Base-by-base conservation (phyloP, 2,888 invertebrate genomes). In the Eledona agricola region DNA sequence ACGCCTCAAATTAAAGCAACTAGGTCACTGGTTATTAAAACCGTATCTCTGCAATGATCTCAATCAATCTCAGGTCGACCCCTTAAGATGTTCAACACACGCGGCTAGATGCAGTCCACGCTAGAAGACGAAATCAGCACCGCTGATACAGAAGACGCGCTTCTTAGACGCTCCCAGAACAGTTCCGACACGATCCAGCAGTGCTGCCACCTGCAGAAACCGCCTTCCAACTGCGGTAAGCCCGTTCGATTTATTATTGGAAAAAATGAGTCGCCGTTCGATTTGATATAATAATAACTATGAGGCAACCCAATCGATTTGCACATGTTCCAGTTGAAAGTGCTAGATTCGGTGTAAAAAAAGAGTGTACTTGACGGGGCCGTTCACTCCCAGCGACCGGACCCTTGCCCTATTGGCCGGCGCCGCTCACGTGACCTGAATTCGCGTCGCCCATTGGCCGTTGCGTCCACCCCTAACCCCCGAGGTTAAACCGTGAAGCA, bases 101-200 rank as follows among this genome's bases (percentile, higher is more conserved):
- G 35, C 25, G 12, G 20, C 26, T 34, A 26, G 31, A 50, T 15
- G 32, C 25, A 40, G 38, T 50, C 34, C 6, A 5, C 31, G 20
- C 17, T 34, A 6, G 51, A 51, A 16, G 51, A 51, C 37, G 35
- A 35, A 17, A 51, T 51, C 51, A 51, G 51, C 37, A 35, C 26
- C 4, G 51, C 35, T 20, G 40, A 35, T 28, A 51, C 37, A 13
- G 50, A 50, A 25, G 42, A 42, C 26, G 17, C 19, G 4, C 34
- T 49, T 7, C 10, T 51, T 4, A 25, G 12, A 9, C 22, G 35
- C 2, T 34, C 42, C 23, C 20, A 23, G 20, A 15, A 34, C 28
- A 51, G 51, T 10, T 42, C 42, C n/a, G 51, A 34, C n/a, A 43
- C 38, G 12, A 51, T 38, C 17, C 25, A 29, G 11, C 7, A 20